A percentile compares a stretch with the other conserved stretches of the same genome.
Conservation (phyloP, 2,888 invertebrate genomes). For the Orthosia incerta region DNA sequence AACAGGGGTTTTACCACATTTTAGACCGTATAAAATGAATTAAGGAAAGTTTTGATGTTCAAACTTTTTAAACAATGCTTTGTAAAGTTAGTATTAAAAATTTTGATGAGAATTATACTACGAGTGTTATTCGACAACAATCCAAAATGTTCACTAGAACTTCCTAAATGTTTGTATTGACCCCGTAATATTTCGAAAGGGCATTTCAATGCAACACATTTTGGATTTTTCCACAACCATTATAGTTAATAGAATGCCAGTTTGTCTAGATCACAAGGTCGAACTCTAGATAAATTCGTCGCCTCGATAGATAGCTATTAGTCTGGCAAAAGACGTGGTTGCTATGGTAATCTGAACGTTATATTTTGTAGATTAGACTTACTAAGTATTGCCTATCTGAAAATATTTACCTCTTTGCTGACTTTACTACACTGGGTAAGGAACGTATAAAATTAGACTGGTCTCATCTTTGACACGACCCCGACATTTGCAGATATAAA, state of each 20-base stretch:
- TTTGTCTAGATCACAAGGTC: background rate
- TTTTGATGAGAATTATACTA: background rate
- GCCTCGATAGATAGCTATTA: background rate
- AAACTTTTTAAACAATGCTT: background rate
- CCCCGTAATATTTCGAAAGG: background rate
- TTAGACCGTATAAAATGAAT: background rate
- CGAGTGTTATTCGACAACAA: background rate
- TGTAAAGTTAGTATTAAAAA: background rate
- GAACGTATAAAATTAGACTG: background rate
- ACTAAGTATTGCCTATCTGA: too few relatives aligned
- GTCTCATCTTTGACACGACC: background rate
- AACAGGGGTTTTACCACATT: background rate
- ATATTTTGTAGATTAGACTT: background rate
- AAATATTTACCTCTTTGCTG: background rate
- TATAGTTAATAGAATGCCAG: too few relatives aligned
- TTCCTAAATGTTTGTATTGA: background rate
- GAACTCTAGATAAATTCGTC: background rate
- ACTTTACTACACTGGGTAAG: background rate
- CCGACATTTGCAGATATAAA: slow-evolving; percentile 19
- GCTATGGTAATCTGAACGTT: background rate
- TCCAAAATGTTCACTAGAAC: background rate
- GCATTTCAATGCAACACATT: too few relatives aligned
- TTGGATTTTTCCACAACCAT: too few relatives aligned
- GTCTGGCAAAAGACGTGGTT: background rate
- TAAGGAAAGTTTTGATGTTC: background rate